Conservation (phyloP, 2,797 vertebrate species). For the Channa striata region DNA sequence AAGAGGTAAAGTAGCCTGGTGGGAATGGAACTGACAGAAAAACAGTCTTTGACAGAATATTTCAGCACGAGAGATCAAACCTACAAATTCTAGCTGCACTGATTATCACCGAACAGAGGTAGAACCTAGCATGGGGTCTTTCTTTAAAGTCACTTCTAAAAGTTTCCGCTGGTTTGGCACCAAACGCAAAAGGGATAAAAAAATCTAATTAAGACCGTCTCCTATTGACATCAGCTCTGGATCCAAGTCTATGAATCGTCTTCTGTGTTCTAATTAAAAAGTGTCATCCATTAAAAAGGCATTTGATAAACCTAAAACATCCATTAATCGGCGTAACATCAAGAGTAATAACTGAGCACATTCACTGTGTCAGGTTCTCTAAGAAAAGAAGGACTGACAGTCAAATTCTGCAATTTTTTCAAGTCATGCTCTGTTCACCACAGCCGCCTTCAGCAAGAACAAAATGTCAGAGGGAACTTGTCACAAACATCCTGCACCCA, state of each 20-base stretch:
- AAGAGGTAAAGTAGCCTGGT: constrained; percentile 62
- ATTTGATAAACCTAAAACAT: constrained; percentile 7
- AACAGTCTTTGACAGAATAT: constrained; percentile 65
- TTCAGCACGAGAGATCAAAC: constrained; percentile 58
- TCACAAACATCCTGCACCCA: constrained; percentile 15
- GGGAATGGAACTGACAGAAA: constrained; percentile 42
- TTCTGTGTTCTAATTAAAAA: neutral
- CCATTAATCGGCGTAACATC: neutral
- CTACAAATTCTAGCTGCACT: constrained; percentile 28
- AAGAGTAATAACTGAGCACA: neutral
- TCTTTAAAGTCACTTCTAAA: constrained; percentile 42
- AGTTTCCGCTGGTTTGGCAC: constrained; percentile 20
- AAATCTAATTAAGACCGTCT: constrained; percentile 1
- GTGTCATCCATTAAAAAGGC: neutral
- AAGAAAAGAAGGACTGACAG: neutral
- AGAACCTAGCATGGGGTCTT: constrained; percentile 15
- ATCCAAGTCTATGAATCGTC: neutral
- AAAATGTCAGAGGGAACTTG: constrained; percentile 31
- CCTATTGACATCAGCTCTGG: neutral
- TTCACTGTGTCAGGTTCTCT: neutral
- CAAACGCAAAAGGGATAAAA: constrained; percentile 9
- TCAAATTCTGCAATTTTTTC: neutral
- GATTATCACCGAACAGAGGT: constrained; percentile 56
- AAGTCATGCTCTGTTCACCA: constrained; percentile 1
- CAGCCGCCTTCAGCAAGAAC: constrained; percentile 23